phyloP scores from a whole-genome alignment of 2,113 vertebrate genomes.

The Macrotus californicus region DNA sequence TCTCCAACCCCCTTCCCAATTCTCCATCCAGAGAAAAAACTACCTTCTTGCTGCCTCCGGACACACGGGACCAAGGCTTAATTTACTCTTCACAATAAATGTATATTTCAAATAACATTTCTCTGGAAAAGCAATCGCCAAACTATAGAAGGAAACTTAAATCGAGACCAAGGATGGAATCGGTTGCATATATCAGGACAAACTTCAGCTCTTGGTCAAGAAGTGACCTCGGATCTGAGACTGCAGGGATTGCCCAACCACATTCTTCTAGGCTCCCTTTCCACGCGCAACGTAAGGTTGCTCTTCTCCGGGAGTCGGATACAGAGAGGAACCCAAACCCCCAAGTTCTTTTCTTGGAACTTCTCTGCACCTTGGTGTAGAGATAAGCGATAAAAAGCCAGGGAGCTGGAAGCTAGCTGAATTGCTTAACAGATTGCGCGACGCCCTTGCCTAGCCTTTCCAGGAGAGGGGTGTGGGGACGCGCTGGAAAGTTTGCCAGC shows the following conservation, averaged over 20 bases:
- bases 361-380: neutral
- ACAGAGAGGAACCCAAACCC: neutral
- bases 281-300: too few species aligned
- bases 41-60: neutral
- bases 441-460: neutral
- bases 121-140: neutral
- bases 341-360: neutral
- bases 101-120: neutral
- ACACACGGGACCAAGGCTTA: neutral
- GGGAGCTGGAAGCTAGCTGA: neutral
- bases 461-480: neutral
- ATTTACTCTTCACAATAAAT: neutral
- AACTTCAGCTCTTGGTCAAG: neutral
- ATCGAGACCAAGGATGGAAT: neutral
- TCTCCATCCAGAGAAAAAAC: neutral
- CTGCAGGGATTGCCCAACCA: neutral
- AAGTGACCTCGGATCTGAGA: neutral
- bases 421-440: rapidly evolving
- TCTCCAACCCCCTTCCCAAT: neutral
- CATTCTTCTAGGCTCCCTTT: neutral
- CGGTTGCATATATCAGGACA: neutral
- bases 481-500: neutral
- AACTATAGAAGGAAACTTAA: neutral
- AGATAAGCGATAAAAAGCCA: neutral
- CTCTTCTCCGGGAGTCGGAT: neutral